Percentiles rank a stretch among this genome's conserved stretches.
phyloP scores from a whole-genome alignment of 2,888 invertebrate genomes.

The Drosophila conformis region DNA sequence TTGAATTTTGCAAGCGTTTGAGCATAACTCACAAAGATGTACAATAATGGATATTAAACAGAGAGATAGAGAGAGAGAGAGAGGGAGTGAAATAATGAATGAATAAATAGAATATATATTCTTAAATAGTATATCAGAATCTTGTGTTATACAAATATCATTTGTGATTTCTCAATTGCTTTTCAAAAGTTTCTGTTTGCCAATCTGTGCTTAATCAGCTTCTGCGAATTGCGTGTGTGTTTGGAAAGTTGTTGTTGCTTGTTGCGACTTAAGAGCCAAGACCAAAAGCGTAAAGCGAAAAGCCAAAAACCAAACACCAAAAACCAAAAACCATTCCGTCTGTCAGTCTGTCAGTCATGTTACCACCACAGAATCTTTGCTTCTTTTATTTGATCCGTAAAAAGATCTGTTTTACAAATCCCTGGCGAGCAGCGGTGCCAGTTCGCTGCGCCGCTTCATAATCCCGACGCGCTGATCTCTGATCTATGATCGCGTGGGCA shows the following conservation, averaged over 20 bases:
- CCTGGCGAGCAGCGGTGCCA: slow-evolving; percentile 46
- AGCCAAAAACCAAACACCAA: neutral
- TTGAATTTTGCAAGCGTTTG: neutral
- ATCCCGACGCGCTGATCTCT: slow-evolving; percentile 64
- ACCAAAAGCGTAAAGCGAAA: neutral
- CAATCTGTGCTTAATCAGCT: neutral
- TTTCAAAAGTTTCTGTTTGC: slow-evolving; percentile 8
- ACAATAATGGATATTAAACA: neutral
- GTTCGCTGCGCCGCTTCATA: slow-evolving; percentile 48
- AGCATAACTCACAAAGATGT: neutral
- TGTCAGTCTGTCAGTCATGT: slow-evolving; percentile 22
- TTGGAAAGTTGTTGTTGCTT: slow-evolving; percentile 33
- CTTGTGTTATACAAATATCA: neutral
- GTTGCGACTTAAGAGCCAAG: slow-evolving; percentile 33
- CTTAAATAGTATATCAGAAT: neutral
- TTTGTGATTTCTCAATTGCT: neutral
- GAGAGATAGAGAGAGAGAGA: neutral
- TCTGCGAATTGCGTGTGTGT: slow-evolving; percentile 10
- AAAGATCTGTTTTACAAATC: slow-evolving; percentile 79
- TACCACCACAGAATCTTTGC: slow-evolving; percentile 27
- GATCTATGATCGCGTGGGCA: slow-evolving; percentile 66
- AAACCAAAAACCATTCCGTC: slow-evolving; percentile 6
- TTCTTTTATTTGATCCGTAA: slow-evolving; percentile 78
- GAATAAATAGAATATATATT: neutral
- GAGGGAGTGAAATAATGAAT: neutral